phyloP scores from a whole-genome alignment of 2,113 vertebrate species.

The Phalacrocorax pelagicus region DNA sequence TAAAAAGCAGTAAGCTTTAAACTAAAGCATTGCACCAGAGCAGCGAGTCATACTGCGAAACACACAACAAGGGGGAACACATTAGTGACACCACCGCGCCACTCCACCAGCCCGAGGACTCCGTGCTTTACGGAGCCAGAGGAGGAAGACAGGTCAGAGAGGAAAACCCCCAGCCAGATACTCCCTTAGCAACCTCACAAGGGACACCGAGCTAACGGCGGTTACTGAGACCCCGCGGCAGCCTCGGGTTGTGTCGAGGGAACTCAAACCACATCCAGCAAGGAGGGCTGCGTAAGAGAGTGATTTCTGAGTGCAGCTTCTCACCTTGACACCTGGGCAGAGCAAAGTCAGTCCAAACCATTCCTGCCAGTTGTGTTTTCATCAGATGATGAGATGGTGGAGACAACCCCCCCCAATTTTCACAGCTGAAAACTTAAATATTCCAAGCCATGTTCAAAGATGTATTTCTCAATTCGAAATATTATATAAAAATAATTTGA shows the following conservation, averaged over 20 bases:
- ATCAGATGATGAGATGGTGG: neutral
- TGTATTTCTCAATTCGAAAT: slow-evolving; percentile 15
- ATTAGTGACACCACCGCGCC: neutral
- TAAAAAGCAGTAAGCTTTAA: neutral
- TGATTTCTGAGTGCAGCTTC: neutral
- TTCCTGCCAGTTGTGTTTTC: neutral
- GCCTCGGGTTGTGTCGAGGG: neutral
- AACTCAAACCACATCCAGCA: neutral
- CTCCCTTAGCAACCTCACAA: neutral
- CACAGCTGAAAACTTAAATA: neutral
- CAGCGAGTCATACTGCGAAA: neutral
- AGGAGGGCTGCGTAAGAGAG: neutral
- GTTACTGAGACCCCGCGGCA: fast-evolving
- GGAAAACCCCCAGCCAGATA: neutral
- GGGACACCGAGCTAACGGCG: fast-evolving
- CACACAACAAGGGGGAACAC: neutral
- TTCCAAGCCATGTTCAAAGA: slow-evolving; percentile 1
- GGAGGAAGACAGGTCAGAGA: neutral
- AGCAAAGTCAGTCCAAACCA: neutral
- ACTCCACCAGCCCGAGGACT: neutral
- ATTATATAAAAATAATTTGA: neutral
- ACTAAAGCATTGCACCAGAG: neutral
- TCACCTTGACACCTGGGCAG: neutral
- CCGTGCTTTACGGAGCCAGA: neutral
- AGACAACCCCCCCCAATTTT: neutral